Conservation (phyloP, 2,113 vertebrate species). For the Gopherus evgoodei region DNA sequence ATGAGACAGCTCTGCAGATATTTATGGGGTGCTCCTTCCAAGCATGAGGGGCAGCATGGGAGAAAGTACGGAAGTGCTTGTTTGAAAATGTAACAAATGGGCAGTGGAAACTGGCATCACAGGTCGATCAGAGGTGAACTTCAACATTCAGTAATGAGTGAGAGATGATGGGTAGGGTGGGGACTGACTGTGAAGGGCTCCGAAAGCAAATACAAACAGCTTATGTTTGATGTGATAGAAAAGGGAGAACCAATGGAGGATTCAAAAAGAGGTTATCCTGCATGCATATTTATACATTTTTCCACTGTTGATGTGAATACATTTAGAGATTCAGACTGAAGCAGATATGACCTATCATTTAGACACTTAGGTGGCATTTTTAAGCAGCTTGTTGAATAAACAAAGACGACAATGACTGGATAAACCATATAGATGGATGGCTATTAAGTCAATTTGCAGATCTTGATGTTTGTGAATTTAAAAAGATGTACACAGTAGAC, state of each 20-base stretch:
- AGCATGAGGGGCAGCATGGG: neutral
- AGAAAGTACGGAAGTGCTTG: neutral
- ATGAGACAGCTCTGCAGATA: neutral
- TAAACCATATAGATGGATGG: neutral
- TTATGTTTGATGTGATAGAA: too few relatives aligned
- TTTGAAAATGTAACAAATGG: neutral
- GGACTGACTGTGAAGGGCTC: too few relatives aligned
- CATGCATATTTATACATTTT: neutral
- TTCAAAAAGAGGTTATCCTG: too few relatives aligned
- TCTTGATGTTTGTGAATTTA: neutral
- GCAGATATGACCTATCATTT: neutral
- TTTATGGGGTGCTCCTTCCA: neutral
- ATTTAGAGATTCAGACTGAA: neutral
- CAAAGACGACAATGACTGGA: neutral
- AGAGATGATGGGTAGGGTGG: too few relatives aligned
- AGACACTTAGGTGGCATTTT: neutral
- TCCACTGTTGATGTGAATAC: neutral
- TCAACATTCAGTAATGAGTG: neutral
- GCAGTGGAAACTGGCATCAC: neutral
- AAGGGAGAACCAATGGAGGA: too few relatives aligned
- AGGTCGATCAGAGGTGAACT: neutral
- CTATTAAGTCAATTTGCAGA: neutral
- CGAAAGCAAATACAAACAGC: too few relatives aligned
- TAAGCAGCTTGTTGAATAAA: neutral
- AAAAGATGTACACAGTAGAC: neutral